Base-by-base conservation (phyloP, 2,797 vertebrate genomes). In the Acestrorhynchus altus region DNA sequence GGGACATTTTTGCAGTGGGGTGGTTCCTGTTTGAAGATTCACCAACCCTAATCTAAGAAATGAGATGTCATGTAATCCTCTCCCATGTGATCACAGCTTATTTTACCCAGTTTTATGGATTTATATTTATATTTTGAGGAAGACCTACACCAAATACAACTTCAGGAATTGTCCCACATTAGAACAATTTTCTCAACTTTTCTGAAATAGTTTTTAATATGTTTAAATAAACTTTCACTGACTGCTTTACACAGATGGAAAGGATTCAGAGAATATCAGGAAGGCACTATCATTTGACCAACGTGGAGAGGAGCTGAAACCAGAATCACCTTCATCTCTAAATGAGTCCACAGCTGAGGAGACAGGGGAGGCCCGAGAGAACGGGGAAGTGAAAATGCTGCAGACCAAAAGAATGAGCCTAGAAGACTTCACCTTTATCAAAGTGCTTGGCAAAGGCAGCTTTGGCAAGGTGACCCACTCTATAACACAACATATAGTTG, bases 401-500 rank as follows among this genome's bases (percentile, higher is more conserved):
- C 94, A 95, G 88, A 89, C 88, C 26, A 97, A 96, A 85, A 92
- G 92, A 85, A 95, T 96, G 91, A 93, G 90, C 66, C 93, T 99
- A 46, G 94, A 94, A 1, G 95, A 98, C 85, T 98, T 98, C 84
- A 87, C 94, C 83, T 98, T 99, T 90, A 99, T 99, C 89, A 99
- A 99, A 92, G 97, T 99, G 71, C 91, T 99, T 87, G 96, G 97
- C 31, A 99, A 99, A 90, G 97, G 97, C 91, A 99, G 97, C 88
- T 98, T 99, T 61, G 97, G 97, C 85, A 99, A 99, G 95, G 97
- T 98, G 59, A 72, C 42, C 44, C 47, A 35, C 65, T 70, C n/a
- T 8, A 44, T 31, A 13, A 42, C 13, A 39, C 28, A 24, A 9
- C 15, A 9, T 39, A 39, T 24, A 39, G 8, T 51, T 40, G 72